Conservation (phyloP, 1,140 invertebrate genomes). For the Bombus fervidus region DNA sequence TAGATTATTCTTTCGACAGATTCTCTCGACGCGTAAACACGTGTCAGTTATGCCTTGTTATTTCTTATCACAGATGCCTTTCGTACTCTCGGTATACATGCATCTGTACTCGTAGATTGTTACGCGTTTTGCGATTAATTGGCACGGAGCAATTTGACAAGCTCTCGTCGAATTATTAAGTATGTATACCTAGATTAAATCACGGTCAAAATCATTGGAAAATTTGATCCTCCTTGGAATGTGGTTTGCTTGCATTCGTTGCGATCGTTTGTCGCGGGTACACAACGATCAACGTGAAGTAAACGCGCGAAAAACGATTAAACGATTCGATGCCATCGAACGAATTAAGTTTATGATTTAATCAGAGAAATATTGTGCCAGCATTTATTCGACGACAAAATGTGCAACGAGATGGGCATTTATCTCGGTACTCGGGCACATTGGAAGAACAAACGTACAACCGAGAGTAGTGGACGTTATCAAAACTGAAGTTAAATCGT, state of each 20-base stretch:
- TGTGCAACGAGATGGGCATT: neutral
- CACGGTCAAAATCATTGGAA: neutral
- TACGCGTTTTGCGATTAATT: neutral
- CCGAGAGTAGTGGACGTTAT: slow-evolving; percentile 41
- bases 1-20: slow-evolving; percentile 10
- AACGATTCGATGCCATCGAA: slow-evolving; percentile 55
- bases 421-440: neutral
- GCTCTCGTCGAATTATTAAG: neutral
- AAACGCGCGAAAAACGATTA: slow-evolving; percentile 31
- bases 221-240: neutral
- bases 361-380: neutral
- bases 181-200: neutral
- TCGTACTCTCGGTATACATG: slow-evolving; percentile 8
- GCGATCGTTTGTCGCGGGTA: neutral
- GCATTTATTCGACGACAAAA: neutral
- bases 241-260: neutral
- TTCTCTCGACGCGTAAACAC: neutral
- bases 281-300: neutral
- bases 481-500: slow-evolving; percentile 55
- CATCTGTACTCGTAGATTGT: neutral
- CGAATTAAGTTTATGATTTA: slow-evolving; percentile 33
- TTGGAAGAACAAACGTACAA: slow-evolving; percentile 16
- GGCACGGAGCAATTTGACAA: neutral
- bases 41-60: slow-evolving; percentile 34
- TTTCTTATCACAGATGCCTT: slow-evolving; percentile 36